Percentiles rank a stretch among this genome's conserved stretches.
phyloP scores from a whole-genome alignment of 2,113 vertebrate genomes.

The Piprites chloris region DNA sequence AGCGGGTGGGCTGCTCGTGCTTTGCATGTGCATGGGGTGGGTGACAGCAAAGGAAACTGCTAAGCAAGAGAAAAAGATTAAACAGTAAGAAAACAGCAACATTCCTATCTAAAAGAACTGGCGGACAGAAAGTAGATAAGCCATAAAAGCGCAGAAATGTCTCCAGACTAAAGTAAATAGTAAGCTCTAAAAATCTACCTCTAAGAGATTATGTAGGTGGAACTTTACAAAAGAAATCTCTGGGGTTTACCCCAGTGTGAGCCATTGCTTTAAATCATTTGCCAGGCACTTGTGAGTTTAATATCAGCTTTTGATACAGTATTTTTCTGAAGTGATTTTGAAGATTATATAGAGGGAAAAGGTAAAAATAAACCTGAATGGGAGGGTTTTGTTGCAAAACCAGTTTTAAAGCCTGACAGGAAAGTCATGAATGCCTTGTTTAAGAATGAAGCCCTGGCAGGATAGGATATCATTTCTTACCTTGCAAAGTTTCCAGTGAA shows the following conservation, averaged over 20 bases:
- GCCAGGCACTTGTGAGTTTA: slow-evolving; percentile 47
- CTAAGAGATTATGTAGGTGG: slow-evolving; percentile 42
- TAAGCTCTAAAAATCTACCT: slow-evolving; percentile 30
- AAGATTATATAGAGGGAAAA: slow-evolving; percentile 40
- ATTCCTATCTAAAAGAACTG: background rate
- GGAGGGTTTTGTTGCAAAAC: slow-evolving; percentile 14
- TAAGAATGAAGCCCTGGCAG: slow-evolving; percentile 11
- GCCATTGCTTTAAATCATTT: slow-evolving; percentile 39
- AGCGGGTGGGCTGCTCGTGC: background rate
- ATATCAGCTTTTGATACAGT: slow-evolving; percentile 46
- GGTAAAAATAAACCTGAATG: slow-evolving; percentile 56
- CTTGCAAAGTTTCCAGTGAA: slow-evolving; percentile 41
- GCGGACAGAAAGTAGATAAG: slow-evolving; percentile 39
- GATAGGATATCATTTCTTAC: background rate
- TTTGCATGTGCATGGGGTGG: background rate
- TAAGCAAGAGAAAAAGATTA: background rate
- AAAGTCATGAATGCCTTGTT: slow-evolving; percentile 42
- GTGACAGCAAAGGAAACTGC: background rate
- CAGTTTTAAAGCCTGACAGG: background rate
- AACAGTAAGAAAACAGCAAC: background rate
- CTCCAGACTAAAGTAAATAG: slow-evolving; percentile 35
- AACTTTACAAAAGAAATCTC: slow-evolving; percentile 54
- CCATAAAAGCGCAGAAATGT: slow-evolving; percentile 25
- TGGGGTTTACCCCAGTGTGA: slow-evolving; percentile 36
- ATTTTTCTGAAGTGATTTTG: slow-evolving; percentile 49